A percentile compares a stretch with the other conserved stretches of the same genome.
These are phyloP conservation scores for Aporophyla lueneburgensis DNA, from an alignment of 2,888 invertebrate species.

Conservation along the genomic window DNA sequence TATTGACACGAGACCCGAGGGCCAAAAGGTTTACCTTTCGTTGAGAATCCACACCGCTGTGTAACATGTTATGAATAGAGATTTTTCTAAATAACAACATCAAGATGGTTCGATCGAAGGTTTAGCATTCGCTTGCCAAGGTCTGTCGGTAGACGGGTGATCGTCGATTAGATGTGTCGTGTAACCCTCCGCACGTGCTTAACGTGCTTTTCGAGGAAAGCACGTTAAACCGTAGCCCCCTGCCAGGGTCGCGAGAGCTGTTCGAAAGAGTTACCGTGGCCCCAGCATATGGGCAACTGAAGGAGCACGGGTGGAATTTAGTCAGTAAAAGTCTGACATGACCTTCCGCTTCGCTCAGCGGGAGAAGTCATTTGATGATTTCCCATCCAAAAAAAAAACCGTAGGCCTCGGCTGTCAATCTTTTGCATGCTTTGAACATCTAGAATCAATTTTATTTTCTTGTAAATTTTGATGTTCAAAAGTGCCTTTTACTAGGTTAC, in stretches of 20 bases:
- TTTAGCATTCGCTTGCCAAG: not conserved
- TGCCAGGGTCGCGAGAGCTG: too few species aligned
- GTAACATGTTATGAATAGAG: not conserved
- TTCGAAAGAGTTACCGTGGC: too few species aligned
- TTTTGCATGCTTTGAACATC: not conserved
- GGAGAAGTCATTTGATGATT: too few species aligned
- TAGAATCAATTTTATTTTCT: not conserved
- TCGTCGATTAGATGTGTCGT: not conserved
- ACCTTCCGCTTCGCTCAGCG: too few species aligned
- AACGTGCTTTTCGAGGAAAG: too few species aligned
- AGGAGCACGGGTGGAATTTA: too few species aligned
- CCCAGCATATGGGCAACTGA: too few species aligned
- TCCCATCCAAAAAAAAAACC: too few species aligned
- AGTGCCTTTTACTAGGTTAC: not conserved
- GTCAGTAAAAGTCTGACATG: too few species aligned
- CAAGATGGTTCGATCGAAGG: too few species aligned
- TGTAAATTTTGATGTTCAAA: not conserved
- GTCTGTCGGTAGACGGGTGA: not conserved
- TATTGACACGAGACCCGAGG: conserved; percentile 58
- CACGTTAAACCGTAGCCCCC: too few species aligned
- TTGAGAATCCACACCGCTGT: conserved; percentile 21
- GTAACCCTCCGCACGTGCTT: not conserved
- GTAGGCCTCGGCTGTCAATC: too few species aligned
- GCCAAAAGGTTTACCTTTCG: conserved; percentile 16
- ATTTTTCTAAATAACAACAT: not conserved